Evolutionary conservation across 2,113 vertebrate species (phyloP).

Genomic region (Cyanoderma ruficeps): DNA sequence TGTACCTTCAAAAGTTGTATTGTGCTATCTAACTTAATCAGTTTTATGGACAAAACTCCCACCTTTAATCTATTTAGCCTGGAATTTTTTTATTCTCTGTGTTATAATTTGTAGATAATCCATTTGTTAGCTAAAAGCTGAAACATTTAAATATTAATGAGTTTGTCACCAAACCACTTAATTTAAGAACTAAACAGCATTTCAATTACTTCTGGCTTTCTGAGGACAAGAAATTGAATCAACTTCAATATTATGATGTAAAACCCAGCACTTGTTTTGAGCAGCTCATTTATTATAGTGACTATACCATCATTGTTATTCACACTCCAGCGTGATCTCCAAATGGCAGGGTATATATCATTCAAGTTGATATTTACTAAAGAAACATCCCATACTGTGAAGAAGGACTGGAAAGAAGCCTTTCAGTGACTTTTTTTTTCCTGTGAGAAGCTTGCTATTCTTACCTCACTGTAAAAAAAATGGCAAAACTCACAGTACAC

Average conservation of each 20-base stretch:
- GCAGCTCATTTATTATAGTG: constrained; percentile 27
- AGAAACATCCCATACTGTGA: neutral
- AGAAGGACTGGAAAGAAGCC: neutral
- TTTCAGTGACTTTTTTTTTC: neutral
- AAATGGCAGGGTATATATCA: constrained; percentile 34
- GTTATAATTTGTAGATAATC: neutral
- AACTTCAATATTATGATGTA: neutral
- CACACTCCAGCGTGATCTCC: neutral
- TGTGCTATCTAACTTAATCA: neutral
- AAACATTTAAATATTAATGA: constrained; percentile 15
- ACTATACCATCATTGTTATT: constrained; percentile 13
- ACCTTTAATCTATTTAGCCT: neutral
- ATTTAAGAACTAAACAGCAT: constrained; percentile 29
- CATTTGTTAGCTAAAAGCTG: neutral
- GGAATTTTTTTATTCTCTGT: neutral
- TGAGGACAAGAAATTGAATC: constrained; percentile 10
- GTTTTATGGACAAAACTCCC: neutral
- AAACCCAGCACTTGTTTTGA: constrained; percentile 22
- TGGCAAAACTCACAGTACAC: neutral
- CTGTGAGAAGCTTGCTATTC: neutral
- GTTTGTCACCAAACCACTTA: neutral
- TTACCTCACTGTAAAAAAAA: neutral
- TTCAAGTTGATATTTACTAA: constrained; percentile 25
- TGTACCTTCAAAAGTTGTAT: neutral
- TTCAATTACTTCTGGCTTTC: constrained; percentile 20